These are phyloP conservation scores for Gadus chalcogrammus DNA, from an alignment of 2,113 vertebrate genomes.

Conservation along the genomic window DNA sequence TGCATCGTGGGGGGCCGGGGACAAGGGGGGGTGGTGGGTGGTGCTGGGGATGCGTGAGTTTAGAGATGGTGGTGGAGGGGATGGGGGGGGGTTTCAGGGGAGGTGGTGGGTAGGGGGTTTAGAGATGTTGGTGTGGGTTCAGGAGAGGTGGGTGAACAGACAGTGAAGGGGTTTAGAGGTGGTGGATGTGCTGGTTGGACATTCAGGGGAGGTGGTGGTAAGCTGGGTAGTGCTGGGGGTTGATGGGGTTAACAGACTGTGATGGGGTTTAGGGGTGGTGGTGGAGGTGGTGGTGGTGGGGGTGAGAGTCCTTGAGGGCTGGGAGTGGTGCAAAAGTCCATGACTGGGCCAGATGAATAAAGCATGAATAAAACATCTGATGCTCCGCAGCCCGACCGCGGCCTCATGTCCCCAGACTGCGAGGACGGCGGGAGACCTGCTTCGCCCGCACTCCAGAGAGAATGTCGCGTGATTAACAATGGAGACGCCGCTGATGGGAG, in stretches of 20 bases:
- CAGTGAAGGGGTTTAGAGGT: not conserved
- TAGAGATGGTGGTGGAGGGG: not conserved
- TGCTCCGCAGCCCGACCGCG: slow-evolving; percentile 33
- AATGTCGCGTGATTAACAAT: slow-evolving; percentile 61
- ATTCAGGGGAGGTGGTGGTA: slow-evolving; percentile 11
- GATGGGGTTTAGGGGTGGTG: not conserved
- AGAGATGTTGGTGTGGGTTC: slow-evolving; percentile 31
- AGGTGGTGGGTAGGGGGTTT: not conserved
- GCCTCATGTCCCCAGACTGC: slow-evolving; percentile 37
- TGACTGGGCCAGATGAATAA: slow-evolving; percentile 58
- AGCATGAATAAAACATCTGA: slow-evolving; percentile 39
- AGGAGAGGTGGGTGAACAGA: too few species aligned
- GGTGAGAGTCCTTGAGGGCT: slow-evolving; percentile 6
- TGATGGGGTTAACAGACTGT: too few species aligned
- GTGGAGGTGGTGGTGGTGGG: slow-evolving; percentile 14
- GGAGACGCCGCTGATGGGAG: slow-evolving; percentile 32
- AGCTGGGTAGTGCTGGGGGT: too few species aligned
- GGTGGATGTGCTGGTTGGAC: slow-evolving; percentile 1
- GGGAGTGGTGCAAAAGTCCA: slow-evolving; percentile 47
- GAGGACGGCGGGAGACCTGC: slow-evolving; percentile 49
- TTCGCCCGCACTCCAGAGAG: slow-evolving; percentile 45
- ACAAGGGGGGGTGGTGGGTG: slow-evolving; percentile 21
- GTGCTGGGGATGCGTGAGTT: not conserved
- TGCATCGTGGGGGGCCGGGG: slow-evolving; percentile 29
- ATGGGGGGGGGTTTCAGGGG: slow-evolving; percentile 52